Base-by-base conservation (phyloP, 1,140 invertebrate genomes). In the Heliconius eleuchia region DNA sequence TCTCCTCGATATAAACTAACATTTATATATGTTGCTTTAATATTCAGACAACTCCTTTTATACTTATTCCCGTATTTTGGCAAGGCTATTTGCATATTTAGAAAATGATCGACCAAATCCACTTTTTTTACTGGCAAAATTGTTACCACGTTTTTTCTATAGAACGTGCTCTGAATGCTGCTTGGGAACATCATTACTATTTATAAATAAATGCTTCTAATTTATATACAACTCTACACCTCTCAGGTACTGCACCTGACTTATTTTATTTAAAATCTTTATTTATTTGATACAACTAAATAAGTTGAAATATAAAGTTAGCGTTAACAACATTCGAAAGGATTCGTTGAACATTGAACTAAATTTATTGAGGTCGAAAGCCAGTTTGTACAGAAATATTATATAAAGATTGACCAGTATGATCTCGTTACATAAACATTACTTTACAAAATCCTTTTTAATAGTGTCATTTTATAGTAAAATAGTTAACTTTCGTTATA, bases 31-130 rank as follows among this genome's bases (percentile, higher is more conserved):
- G 78, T 66, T 60, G 78, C 57, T 76, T 37, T 77, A 74, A 19
- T 75, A 57, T 52, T 76, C 42, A 55, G n/a, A 72, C 23, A 34
- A 42, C 55, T 72, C 74, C 74, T 83, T 83, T 77, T 82, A 82
- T 79, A 82, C 76, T 34, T 74, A 76, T 78, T 75, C 80, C 80
- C 52, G 75, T 74, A 57, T 39, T 27, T 34, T 50, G 71, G 46
- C 34, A 37, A 76, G 57, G 52, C 39, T 73, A 60, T 73, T 77
- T 71, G 42, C 46, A 70, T 82, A 79, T 76, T 74, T 70, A 72
- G 76, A 72, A 77, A 72, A 77, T 72, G 55, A 66, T 71, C 50
- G 30, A 72, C 39, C 11, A 72, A 77, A 75, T 23, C 42, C 46
- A 71, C 71, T 71, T 77, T 79, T 74, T 79, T 23, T 23, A 9